These are phyloP conservation scores for Rhagophthalmus giganteus DNA, from an alignment of 2,888 invertebrate genomes.

Conservation along the genomic window DNA sequence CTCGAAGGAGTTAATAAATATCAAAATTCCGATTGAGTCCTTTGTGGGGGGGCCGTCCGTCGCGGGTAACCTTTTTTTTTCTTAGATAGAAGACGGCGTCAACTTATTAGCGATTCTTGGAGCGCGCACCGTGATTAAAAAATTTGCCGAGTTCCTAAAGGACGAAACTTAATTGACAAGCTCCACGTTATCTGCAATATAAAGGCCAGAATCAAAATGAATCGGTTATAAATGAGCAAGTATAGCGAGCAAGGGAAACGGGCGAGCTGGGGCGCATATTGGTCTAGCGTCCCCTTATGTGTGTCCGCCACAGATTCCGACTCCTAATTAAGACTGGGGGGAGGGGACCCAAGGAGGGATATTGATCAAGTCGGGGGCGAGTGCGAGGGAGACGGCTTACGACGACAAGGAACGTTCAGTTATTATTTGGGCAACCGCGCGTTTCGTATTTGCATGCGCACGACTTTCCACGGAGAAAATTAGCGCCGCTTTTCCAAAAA, in stretches of 20 bases:
- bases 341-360: slow-evolving; percentile 55
- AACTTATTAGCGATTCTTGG: slow-evolving; percentile 15
- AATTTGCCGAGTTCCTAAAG: slow-evolving; percentile 23
- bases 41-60: neutral
- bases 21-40: neutral
- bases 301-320: slow-evolving; percentile 83
- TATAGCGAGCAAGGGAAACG: slow-evolving; percentile 36
- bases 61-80: neutral
- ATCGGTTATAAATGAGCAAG: slow-evolving; percentile 46
- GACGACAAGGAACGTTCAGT: slow-evolving; percentile 49
- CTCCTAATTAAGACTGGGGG: slow-evolving; percentile 81
- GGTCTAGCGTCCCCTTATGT: slow-evolving; percentile 59
- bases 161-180: slow-evolving; percentile 28
- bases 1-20: neutral
- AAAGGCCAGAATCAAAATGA: slow-evolving; percentile 40
- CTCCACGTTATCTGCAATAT: slow-evolving; percentile 27
- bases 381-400: slow-evolving; percentile 42
- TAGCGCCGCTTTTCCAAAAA: slow-evolving; percentile 38
- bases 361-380: slow-evolving; percentile 55
- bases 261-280: slow-evolving; percentile 49
- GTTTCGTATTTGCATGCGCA: slow-evolving; percentile 51
- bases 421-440: slow-evolving; percentile 56
- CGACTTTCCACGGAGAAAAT: slow-evolving; percentile 50
- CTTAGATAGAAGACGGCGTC: neutral
- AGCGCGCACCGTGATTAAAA: slow-evolving; percentile 19